Evolutionary conservation across 2,113 vertebrate genomes (phyloP).

Genomic region (Macquaria ambigua): DNA sequence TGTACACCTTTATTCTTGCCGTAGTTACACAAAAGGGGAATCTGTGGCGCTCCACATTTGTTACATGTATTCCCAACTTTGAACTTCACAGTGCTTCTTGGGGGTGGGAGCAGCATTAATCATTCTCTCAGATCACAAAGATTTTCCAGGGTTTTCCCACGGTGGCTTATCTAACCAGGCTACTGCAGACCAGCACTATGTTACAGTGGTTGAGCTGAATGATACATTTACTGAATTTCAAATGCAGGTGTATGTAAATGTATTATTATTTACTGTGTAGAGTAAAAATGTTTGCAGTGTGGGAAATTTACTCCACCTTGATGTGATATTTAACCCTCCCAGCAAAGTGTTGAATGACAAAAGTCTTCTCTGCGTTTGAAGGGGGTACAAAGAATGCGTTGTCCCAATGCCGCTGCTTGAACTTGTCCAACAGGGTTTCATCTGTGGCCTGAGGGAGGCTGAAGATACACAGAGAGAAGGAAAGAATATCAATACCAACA

Average conservation of each 20-base stretch:
- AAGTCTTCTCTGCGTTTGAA: slow-evolving; percentile 87
- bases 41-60: neutral
- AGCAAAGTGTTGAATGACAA: slow-evolving; percentile 93
- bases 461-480: slow-evolving; percentile 41
- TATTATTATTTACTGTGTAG: neutral
- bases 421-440: slow-evolving; percentile 90
- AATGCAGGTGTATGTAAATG: neutral
- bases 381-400: slow-evolving; percentile 89
- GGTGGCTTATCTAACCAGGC: slow-evolving; percentile 54
- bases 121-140: slow-evolving; percentile 44
- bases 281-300: neutral
- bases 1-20: neutral
- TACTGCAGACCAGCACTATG: neutral
- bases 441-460: slow-evolving; percentile 92
- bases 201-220: neutral
- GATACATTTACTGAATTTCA: slow-evolving; percentile 1
- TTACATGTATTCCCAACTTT: neutral
- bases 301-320: slow-evolving; percentile 83
- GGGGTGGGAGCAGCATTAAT: slow-evolving; percentile 47
- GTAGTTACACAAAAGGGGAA: neutral
- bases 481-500: slow-evolving; percentile 20
- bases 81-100: neutral
- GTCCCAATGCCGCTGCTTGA: slow-evolving; percentile 91
- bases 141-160: slow-evolving; percentile 42
- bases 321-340: slow-evolving; percentile 94